phyloP scores from a whole-genome alignment of 2,888 invertebrate genomes.

The Drosophila trichaetosa region DNA sequence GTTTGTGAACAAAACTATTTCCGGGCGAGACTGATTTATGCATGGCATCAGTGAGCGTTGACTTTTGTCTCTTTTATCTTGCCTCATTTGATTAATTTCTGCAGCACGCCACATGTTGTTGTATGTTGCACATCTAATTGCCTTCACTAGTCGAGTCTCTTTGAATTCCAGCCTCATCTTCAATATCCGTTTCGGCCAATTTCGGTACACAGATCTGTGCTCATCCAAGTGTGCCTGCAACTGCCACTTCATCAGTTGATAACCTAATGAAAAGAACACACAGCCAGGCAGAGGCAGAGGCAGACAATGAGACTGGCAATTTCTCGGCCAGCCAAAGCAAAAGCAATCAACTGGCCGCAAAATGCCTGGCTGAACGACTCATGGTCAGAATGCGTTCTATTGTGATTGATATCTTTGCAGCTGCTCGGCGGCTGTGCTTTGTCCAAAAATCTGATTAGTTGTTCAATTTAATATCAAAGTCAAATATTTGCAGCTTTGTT shows the following conservation, averaged over 20 bases:
- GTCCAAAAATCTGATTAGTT: neutral
- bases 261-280: constrained; percentile 1
- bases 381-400: constrained; percentile 4
- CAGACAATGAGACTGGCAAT: constrained; percentile 11
- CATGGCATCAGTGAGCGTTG: constrained; percentile 40
- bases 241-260: neutral
- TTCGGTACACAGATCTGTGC: neutral
- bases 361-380: neutral
- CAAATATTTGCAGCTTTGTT: neutral
- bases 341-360: constrained; percentile 12
- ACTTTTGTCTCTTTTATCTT: constrained; percentile 9
- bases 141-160: neutral
- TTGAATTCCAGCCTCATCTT: constrained; percentile 7
- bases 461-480: neutral
- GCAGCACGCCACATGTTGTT: constrained; percentile 27
- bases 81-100: constrained; percentile 46
- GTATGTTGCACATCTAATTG: constrained; percentile 21
- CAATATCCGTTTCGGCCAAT: neutral
- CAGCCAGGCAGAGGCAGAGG: neutral
- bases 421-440: constrained; percentile 5
- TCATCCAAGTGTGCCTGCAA: neutral
- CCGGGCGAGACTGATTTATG: constrained; percentile 65
- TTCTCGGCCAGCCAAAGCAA: neutral
- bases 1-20: constrained; percentile 69
- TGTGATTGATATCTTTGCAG: constrained; percentile 10